Base-by-base conservation (phyloP, 2,113 vertebrate species). In the Hemicordylus capensis region DNA sequence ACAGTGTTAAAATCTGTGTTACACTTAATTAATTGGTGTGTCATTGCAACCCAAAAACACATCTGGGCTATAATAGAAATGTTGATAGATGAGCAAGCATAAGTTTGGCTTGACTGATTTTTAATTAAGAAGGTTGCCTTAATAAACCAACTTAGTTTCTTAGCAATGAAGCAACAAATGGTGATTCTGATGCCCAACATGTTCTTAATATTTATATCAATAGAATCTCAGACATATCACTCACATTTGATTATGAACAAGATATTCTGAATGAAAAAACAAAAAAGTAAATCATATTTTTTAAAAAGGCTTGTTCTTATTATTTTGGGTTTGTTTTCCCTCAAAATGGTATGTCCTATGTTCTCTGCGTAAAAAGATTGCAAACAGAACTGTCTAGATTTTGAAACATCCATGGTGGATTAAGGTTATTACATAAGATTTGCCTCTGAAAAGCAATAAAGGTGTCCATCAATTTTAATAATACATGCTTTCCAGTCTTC, bases 151-250 rank as follows among this genome's bases (percentile, higher is more conserved):
- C 42, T 87, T 90, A 46, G 63, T 70, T 93, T 84, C 80, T 76
- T 76, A 76, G 82, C 44, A 79, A 44, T 88, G 80, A 91, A 88
- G 44, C 88, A 34, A 42, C 48, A 66, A 80, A 82, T 63, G 84
- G 77, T 67, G 31, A 17, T 9, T 87, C n/a, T 74, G 85, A 84
- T 1, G 54, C 76, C 88, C 89, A 91, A 83, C 88, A 67, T 31
- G 85, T 61, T 80, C 66, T 61, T 76, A 51, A 39, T n/a, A 85
- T 91, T 77, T 86, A 82, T 19, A 34, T 93, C 83, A 87, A 80
- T 92, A 66, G 90, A 91, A 77, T 78, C 44, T 24, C 81, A 51
- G 87, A 89, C 63, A 83, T n/a, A 1, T 81, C 63, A 76, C n/a
- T 84, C 86, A 84, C 19, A 76, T 85, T 91, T 70, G 44, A 83